Percentiles rank a stretch among this genome's conserved stretches.
Conservation (phyloP, 2,113 vertebrate genomes). For the Vidua macroura region DNA sequence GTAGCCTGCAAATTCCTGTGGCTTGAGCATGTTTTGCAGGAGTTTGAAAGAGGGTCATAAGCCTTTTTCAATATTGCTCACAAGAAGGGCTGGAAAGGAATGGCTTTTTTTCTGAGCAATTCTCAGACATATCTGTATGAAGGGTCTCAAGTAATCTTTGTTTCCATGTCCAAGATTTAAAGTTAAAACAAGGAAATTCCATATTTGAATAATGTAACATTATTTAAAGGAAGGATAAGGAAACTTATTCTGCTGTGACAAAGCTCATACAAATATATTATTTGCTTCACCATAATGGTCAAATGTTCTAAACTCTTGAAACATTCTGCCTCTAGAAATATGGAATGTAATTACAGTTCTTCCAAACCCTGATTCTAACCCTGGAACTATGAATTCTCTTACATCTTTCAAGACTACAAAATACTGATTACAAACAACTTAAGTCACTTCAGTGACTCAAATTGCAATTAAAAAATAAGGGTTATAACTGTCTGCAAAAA, state of each 20-base stretch:
- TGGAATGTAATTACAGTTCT: neutral
- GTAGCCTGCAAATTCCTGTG: neutral
- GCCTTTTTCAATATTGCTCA: neutral
- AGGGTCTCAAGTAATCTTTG: neutral
- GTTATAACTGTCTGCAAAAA: neutral
- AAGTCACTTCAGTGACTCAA: neutral
- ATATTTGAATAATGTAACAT: neutral
- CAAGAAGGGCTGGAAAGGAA: neutral
- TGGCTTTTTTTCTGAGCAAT: neutral
- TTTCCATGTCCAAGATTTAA: neutral
- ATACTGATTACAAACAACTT: neutral
- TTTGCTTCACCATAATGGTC: neutral
- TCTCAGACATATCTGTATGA: neutral
- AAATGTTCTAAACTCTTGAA: neutral
- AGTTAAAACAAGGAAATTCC: neutral
- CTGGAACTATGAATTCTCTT: neutral
- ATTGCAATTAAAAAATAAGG: neutral
- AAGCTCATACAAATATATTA: neutral
- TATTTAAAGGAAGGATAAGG: neutral
- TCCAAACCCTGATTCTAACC: neutral
- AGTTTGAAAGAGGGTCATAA: neutral
- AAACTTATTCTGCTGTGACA: neutral
- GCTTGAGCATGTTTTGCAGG: neutral
- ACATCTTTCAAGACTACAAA: neutral
- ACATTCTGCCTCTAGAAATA: neutral